A percentile compares a stretch with the other conserved stretches of the same genome.
Evolutionary conservation across 2,888 invertebrate species (phyloP).

Genomic region (Oligia latruncula): DNA sequence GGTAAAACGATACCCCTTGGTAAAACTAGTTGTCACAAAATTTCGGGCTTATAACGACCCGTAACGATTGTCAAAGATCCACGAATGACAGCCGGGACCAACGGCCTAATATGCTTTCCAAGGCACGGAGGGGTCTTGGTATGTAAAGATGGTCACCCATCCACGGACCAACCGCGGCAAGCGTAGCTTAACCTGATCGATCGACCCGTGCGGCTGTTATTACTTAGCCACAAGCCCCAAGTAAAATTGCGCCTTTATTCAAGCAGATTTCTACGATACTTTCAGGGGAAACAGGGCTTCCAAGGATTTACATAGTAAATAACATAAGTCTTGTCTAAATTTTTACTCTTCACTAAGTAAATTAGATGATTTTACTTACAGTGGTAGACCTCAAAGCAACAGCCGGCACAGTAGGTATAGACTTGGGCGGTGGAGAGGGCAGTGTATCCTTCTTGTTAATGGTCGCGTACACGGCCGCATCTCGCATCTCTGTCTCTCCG

Average conservation of each 20-base stretch:
- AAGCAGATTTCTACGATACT: not conserved
- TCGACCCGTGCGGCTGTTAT: not conserved
- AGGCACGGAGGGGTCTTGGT: too few relatives aligned
- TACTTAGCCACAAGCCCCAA: too few relatives aligned
- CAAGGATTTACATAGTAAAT: not conserved
- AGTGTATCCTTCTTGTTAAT: constrained; percentile 82
- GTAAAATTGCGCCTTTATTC: not conserved
- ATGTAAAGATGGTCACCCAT: not conserved
- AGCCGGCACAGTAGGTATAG: constrained; percentile 82
- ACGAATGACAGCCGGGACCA: too few relatives aligned
- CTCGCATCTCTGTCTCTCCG: constrained; percentile 87
- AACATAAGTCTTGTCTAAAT: not conserved
- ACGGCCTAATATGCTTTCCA: too few relatives aligned
- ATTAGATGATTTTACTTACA: constrained; percentile 72
- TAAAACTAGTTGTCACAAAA: too few relatives aligned
- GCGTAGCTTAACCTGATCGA: not conserved
- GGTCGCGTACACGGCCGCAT: constrained; percentile 85
- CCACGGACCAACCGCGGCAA: not conserved
- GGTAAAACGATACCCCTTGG: too few relatives aligned
- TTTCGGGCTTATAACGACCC: too few relatives aligned
- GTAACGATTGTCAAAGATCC: too few relatives aligned
- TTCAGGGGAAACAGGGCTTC: not conserved
- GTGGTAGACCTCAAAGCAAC: constrained; percentile 83
- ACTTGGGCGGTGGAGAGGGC: constrained; percentile 87
- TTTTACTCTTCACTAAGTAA: not conserved